Evolutionary conservation across 2,113 vertebrate species (phyloP).

Genomic region (Strix uralensis): DNA sequence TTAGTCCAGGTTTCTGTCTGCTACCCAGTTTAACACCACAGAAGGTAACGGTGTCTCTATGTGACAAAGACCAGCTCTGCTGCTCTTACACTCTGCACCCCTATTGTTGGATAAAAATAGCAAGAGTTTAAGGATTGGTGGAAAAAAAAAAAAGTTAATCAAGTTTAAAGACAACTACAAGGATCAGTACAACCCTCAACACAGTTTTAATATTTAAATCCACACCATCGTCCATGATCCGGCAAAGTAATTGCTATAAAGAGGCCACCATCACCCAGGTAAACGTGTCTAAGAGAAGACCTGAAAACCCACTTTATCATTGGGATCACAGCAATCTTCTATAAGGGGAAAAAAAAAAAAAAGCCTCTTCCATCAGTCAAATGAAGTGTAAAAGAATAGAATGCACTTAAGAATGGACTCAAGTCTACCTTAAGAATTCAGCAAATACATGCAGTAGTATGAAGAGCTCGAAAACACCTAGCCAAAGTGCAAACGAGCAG

Average conservation of each 20-base stretch:
- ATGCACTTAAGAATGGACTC: not conserved
- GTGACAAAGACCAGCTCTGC: not conserved
- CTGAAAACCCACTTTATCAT: slow-evolving; percentile 21
- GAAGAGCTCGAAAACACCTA: not conserved
- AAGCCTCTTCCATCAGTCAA: not conserved
- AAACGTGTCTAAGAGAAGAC: not conserved
- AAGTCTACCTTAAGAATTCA: not conserved
- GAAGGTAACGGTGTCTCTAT: not conserved
- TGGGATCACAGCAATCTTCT: not conserved
- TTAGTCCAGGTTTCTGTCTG: not conserved
- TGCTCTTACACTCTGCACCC: not conserved
- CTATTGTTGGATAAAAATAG: not conserved
- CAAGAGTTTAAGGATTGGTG: not conserved
- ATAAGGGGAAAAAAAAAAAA: not conserved
- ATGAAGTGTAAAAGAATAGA: not conserved
- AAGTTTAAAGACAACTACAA: not conserved
- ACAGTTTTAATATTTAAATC: not conserved
- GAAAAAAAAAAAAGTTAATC: not conserved
- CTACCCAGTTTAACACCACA: not conserved
- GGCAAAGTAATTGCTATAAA: not conserved
- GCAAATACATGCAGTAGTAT: not conserved
- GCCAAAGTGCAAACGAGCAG: not conserved
- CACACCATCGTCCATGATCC: not conserved
- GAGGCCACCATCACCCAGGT: not conserved
- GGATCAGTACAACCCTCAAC: not conserved